phyloP scores from a whole-genome alignment of 2,113 vertebrate genomes.

The Butorides virescens region DNA sequence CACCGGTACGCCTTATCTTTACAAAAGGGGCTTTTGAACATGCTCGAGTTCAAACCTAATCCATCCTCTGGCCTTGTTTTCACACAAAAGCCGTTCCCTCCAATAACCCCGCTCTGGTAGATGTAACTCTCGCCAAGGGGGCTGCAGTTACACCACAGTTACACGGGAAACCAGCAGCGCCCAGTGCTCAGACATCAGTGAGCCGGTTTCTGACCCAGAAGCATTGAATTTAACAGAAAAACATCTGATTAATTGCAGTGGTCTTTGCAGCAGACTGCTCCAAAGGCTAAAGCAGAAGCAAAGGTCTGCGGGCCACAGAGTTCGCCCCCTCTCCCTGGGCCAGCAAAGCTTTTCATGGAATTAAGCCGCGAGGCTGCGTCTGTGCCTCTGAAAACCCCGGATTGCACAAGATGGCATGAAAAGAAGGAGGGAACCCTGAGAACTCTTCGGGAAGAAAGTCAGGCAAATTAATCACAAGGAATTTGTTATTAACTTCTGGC shows the following conservation, averaged over 20 bases:
- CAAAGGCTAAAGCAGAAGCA: not conserved
- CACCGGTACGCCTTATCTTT: not conserved
- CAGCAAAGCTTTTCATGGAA: constrained; percentile 24
- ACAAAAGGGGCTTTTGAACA: not conserved
- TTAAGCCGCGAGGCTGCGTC: not conserved
- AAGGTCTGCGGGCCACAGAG: not conserved
- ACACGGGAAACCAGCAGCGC: not conserved
- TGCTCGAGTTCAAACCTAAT: not conserved
- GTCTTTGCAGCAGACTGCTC: not conserved
- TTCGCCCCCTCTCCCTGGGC: not conserved
- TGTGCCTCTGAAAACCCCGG: not conserved
- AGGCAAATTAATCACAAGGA: not conserved
- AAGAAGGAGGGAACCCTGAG: constrained; percentile 11
- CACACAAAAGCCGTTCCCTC: constrained; percentile 10
- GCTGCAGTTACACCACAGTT: not conserved
- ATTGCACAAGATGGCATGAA: constrained; percentile 14
- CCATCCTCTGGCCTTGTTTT: not conserved
- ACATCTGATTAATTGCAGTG: not conserved
- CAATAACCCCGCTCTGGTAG: not conserved
- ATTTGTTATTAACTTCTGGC: constrained; percentile 24
- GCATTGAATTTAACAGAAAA: not conserved
- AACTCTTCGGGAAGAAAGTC: not conserved
- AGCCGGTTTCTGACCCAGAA: constrained; percentile 2
- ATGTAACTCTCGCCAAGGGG: not conserved
- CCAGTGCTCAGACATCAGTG: not conserved